phyloP scores from a whole-genome alignment of 2,888 invertebrate species.

The Leptopilina drosophilae region DNA sequence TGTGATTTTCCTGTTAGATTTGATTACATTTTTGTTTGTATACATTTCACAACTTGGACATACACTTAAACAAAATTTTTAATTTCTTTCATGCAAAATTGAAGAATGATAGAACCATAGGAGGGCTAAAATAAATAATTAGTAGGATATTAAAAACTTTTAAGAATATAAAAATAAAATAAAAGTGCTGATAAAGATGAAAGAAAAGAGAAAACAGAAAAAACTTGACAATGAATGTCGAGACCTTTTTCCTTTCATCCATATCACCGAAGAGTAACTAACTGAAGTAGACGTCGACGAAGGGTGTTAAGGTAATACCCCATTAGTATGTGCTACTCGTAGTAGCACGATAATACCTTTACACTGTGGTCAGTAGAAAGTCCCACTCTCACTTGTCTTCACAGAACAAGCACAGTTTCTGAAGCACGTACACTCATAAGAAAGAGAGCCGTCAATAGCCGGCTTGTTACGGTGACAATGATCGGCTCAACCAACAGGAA shows the following conservation, averaged over 20 bases:
- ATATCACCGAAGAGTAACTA: conserved; percentile 74
- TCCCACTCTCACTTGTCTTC: conserved; percentile 8
- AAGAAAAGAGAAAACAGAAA: conserved; percentile 45
- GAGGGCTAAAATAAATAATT: no score
- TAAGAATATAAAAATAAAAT: neutral
- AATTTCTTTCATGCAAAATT: no score
- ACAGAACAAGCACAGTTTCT: conserved; percentile 43
- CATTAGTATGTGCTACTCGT: conserved; percentile 75
- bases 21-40: no score
- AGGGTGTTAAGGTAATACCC: conserved; percentile 76
- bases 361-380: conserved; percentile 65
- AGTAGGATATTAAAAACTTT: no score
- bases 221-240: neutral
- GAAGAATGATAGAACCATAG: no score
- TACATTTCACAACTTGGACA: no score
- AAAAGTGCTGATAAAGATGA: conserved; percentile 23
- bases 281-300: conserved; percentile 72
- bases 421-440: conserved; percentile 51
- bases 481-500: conserved; percentile 75
- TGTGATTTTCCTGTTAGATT: no score
- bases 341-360: conserved; percentile 68
- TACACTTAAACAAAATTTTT: no score
- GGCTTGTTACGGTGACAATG: conserved; percentile 75
- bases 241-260: conserved; percentile 47
- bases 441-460: conserved; percentile 73